Percentiles rank a stretch among this genome's conserved stretches.
These are phyloP conservation scores for Brachionus paranguensis DNA, from an alignment of 1,140 invertebrate species.

Conservation along the genomic window DNA sequence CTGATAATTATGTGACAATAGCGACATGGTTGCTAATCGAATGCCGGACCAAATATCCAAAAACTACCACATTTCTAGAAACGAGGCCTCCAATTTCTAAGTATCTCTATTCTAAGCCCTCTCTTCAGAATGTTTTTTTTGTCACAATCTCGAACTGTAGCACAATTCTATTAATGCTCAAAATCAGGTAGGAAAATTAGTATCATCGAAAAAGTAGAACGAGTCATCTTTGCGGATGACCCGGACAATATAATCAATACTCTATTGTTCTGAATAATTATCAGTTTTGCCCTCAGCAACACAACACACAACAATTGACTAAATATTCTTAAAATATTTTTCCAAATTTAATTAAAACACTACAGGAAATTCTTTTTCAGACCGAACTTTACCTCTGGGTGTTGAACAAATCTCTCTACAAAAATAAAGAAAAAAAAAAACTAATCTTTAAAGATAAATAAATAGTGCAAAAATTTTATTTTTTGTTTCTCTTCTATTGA, in stretches of 20 bases:
- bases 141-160: neutral
- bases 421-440: neutral
- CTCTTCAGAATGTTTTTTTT: neutral
- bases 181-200: neutral
- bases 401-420: neutral
- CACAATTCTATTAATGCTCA: neutral
- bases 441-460: conserved; percentile 10
- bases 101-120: neutral
- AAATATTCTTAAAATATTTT: neutral
- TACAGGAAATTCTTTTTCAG: conserved; percentile 14
- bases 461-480: neutral
- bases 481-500: neutral
- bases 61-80: neutral
- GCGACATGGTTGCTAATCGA: neutral
- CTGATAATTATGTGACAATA: neutral
- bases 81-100: neutral
- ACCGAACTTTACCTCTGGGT: conserved; percentile 5
- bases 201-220: conserved; percentile 7
- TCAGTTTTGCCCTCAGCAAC: neutral
- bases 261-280: conserved; percentile 1
- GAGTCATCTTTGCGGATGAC: conserved; percentile 4
- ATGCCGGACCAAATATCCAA: neutral
- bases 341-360: conserved; percentile 29
- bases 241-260: neutral
- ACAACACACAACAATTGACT: neutral